Percentiles rank a stretch among this genome's conserved stretches.
Conservation (phyloP, 2,888 invertebrate genomes). For the Argyra leucocephala region DNA sequence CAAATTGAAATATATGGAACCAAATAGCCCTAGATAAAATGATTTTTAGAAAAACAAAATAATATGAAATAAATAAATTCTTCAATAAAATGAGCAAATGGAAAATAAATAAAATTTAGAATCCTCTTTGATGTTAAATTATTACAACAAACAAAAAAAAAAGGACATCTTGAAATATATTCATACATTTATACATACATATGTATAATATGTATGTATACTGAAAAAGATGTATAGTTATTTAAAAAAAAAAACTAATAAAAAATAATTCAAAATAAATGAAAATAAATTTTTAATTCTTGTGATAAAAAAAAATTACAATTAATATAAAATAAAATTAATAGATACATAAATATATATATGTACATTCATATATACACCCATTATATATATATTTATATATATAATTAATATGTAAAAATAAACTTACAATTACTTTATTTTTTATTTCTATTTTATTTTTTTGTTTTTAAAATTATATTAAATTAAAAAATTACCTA, state of each 20-base stretch:
- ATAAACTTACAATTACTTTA: no score
- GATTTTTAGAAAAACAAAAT: no score
- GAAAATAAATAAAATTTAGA: background rate
- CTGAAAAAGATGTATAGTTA: background rate
- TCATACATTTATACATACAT: background rate
- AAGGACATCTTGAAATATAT: no score
- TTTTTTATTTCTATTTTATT: background rate
- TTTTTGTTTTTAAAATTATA: background rate
- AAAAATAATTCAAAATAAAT: background rate
- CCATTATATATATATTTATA: no score
- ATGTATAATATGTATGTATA: background rate
- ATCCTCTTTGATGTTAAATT: no score
- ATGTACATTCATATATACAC: no score
- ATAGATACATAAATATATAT: no score
- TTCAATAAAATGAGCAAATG: background rate
- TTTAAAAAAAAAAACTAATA: background rate
- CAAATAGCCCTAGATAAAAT: slow-evolving; percentile 2
- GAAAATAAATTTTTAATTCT: background rate
- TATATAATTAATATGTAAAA: no score
- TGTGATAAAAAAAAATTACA: background rate
- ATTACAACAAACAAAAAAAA: no score
- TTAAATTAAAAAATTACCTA: background rate
- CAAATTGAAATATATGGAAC: slow-evolving; percentile 2
- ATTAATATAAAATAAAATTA: background rate
- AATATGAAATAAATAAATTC: background rate